These are phyloP conservation scores for Sitobion miscanthi DNA, from an alignment of 1,140 invertebrate genomes.

Conservation along the genomic window DNA sequence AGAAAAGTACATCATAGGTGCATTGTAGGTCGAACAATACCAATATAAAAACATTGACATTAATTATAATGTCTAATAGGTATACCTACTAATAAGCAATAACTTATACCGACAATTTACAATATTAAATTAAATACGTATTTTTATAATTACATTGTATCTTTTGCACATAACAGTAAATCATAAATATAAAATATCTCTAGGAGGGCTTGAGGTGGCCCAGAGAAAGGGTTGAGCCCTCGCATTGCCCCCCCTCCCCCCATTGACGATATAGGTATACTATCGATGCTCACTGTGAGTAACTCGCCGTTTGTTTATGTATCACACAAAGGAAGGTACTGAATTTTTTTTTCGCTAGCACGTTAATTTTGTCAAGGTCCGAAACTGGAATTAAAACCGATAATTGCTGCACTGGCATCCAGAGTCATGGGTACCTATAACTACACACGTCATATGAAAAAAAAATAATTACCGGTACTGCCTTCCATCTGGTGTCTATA, in stretches of 20 bases:
- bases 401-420: neutral
- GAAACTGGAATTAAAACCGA: neutral
- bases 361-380: neutral
- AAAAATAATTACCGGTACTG: slow-evolving; percentile 9
- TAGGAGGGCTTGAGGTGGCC: neutral
- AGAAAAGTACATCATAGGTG: neutral
- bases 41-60: neutral
- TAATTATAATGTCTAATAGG: neutral
- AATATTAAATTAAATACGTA: neutral
- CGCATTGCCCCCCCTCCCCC: too few relatives aligned
- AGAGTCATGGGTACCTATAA: slow-evolving; percentile 5
- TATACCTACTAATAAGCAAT: neutral
- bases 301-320: neutral
- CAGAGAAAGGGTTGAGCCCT: neutral
- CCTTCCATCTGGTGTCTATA: neutral
- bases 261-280: neutral
- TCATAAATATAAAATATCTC: neutral
- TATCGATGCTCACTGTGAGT: neutral
- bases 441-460: neutral
- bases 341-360: neutral
- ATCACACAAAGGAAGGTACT: neutral
- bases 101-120: neutral
- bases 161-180: neutral
- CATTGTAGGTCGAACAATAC: neutral
- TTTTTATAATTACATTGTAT: too few relatives aligned